Evolutionary conservation across 2,888 invertebrate genomes (phyloP).

Genomic region (Eupithecia subumbrata): DNA sequence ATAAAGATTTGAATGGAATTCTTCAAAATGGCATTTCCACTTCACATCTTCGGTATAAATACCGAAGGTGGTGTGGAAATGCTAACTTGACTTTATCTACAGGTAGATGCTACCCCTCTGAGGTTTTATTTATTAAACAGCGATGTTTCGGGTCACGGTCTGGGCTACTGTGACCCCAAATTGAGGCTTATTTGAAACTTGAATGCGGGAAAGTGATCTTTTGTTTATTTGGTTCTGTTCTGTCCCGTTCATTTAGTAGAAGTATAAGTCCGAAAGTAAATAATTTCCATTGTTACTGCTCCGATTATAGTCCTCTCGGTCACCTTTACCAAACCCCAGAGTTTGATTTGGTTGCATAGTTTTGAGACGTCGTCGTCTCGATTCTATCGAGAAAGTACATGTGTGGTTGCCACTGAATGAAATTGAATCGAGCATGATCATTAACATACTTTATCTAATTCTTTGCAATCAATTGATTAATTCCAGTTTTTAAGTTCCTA

Average conservation of each 20-base stretch:
- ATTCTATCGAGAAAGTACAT: neutral
- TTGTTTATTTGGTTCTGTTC: slow-evolving; percentile 26
- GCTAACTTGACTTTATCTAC: neutral
- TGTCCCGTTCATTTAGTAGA: slow-evolving; percentile 9
- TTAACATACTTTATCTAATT: too few species aligned
- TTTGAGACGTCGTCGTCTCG: neutral
- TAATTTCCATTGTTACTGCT: neutral
- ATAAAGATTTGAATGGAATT: slow-evolving; percentile 10
- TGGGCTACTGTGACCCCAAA: slow-evolving; percentile 37
- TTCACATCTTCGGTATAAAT: too few species aligned
- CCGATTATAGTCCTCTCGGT: neutral
- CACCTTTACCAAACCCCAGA: too few species aligned
- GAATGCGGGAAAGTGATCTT: slow-evolving; percentile 38
- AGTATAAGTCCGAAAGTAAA: neutral
- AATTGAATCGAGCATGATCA: too few species aligned
- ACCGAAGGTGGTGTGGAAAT: neutral
- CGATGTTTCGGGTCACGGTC: slow-evolving; percentile 47
- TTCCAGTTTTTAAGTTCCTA: neutral
- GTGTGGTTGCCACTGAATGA: too few species aligned
- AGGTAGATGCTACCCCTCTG: slow-evolving; percentile 16
- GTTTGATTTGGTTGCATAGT: too few species aligned
- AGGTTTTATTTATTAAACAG: slow-evolving; percentile 48
- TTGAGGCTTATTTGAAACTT: slow-evolving; percentile 43
- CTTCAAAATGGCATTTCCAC: too few species aligned
- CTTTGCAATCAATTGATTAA: neutral